Percentiles rank a stretch among this genome's conserved stretches.
Conservation (phyloP, 37 sponge, comb jelly and placozoan genomes). For the Halichondria panicea region DNA sequence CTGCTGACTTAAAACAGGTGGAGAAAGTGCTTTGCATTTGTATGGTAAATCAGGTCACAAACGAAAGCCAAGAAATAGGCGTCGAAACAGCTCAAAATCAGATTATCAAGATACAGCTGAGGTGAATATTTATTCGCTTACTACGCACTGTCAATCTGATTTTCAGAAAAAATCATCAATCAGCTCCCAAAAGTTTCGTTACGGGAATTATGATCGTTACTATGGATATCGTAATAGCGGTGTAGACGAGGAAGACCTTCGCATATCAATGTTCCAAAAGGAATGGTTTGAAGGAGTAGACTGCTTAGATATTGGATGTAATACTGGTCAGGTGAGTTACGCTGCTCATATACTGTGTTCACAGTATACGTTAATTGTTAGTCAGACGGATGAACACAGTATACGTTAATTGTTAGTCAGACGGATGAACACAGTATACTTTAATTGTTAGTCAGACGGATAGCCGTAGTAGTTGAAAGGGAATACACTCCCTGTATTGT, state of each 20-base stretch:
- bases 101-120: neutral
- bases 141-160: neutral
- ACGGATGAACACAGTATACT: neutral
- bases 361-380: neutral
- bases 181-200: conserved; percentile 49
- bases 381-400: neutral
- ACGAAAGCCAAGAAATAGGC: neutral
- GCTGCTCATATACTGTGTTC: neutral
- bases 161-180: too few species aligned
- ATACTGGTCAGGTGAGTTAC: conserved; percentile 80
- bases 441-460: too few species aligned
- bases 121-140: neutral
- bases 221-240: conserved; percentile 94
- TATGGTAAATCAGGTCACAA: neutral
- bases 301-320: conserved; percentile 97
- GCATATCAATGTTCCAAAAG: conserved; percentile 57
- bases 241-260: conserved; percentile 46
- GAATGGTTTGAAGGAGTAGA: conserved; percentile 88
- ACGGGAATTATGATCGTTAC: conserved; percentile 95
- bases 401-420: neutral
- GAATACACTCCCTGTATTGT: too few species aligned
- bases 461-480: too few species aligned
- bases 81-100: neutral
- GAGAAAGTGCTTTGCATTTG: too few species aligned
- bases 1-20: neutral